Evolutionary conservation across 2,888 invertebrate species (phyloP), one percentile per base, ranked within the genome.

Genomic region (Eilema depressum): DNA sequence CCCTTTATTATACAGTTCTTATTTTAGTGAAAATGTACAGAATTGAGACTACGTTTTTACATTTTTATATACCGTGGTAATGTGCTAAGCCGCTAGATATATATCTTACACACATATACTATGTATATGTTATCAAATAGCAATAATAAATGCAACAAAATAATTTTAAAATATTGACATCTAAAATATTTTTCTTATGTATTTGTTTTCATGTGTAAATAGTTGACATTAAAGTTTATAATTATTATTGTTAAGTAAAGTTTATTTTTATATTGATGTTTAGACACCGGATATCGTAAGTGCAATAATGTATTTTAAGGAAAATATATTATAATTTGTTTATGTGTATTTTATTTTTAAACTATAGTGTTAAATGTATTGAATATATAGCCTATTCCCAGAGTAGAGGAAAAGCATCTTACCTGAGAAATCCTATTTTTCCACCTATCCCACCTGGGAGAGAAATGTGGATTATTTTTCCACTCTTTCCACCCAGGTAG

Each of bases 231-330:
- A 72, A 75, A 75, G 17, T 69, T 56, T 76, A 76, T 23, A 47
- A 69, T 83, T 73, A 69, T 83, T 73, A 75, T 78, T 80, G 69
- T 74, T 80, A 81, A 77, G 73, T 76, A 74, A 77, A 74, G 37
- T 69, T 77, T 85, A 88, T 86, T 83, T 88, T 89, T 88, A 83
- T 86, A 86, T 80, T 75, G 82, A 77, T 37, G 71, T 84, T 83
- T 85, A 83, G 81, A 83, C 83, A 83, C 82, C 78, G 26, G 81
- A 83, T 81, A 84, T 80, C 77, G 33, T 83, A 88, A 83, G 88
- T 90, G 91, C 91, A 92, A 90, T 91, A 88, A 85, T 87, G 83
- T 88, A 88, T 88, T 86, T 82, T 86, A 85, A 75, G 67, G 77
- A 78, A 86, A 75, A 76, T 81, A 81, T 71, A 80, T 69, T 73